A percentile compares a stretch with the other conserved stretches of the same genome.
phyloP scores from a whole-genome alignment of 2,888 invertebrate genomes.

The Noctuana brunneofusca region DNA sequence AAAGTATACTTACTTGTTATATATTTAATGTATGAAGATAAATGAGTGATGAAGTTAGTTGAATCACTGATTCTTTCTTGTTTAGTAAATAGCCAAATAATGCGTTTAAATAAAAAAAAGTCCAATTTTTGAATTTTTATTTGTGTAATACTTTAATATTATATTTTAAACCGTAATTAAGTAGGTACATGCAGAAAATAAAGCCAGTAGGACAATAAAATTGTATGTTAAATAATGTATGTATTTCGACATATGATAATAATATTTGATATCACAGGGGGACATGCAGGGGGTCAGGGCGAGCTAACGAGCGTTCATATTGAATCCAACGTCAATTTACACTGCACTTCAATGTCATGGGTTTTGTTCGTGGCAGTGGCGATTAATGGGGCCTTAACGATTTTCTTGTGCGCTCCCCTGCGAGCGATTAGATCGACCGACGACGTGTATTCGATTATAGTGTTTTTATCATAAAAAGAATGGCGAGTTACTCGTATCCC shows the following conservation, averaged over 20 bases:
- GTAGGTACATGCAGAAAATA: too few relatives aligned
- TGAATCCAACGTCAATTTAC: conserved; percentile 17
- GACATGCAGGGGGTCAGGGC: neutral
- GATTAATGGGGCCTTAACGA: conserved; percentile 30
- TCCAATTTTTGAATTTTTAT: too few relatives aligned
- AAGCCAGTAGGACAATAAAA: too few relatives aligned
- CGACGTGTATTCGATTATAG: conserved; percentile 6
- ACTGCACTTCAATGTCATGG: conserved; percentile 29
- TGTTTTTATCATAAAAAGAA: conserved; percentile 3
- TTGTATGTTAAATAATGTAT: too few relatives aligned
- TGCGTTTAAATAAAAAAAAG: too few relatives aligned
- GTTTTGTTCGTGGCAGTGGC: conserved; percentile 15
- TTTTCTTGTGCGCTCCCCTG: conserved; percentile 12
- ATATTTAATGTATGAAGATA: too few relatives aligned
- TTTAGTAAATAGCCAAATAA: too few relatives aligned
- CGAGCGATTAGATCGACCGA: conserved; percentile 9
- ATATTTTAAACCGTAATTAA: too few relatives aligned
- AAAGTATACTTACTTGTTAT: neutral
- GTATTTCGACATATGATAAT: neutral
- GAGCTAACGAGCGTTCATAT: conserved; percentile 28
- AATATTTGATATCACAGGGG: neutral
- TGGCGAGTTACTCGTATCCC: too few relatives aligned
- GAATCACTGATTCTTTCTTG: too few relatives aligned
- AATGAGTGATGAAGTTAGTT: too few relatives aligned
- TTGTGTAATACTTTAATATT: too few relatives aligned